Conservation (phyloP, 1,140 invertebrate species). For the Liolophura sinensis region DNA sequence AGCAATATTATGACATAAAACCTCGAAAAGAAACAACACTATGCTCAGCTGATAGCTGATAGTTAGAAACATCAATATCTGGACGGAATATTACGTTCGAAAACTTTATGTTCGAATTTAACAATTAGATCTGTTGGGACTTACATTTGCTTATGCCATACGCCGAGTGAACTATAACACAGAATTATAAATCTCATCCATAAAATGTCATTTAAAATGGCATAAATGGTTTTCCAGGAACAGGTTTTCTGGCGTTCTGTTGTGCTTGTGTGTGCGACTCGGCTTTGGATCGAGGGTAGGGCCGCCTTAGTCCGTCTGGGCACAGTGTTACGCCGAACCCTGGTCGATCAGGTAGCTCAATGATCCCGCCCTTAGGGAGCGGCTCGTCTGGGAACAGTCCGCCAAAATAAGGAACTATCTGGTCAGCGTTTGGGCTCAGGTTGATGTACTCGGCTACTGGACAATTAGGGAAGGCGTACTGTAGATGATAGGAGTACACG, state of each 20-base stretch:
- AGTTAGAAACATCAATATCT: too few relatives aligned
- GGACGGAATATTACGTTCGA: too few relatives aligned
- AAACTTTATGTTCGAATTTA: too few relatives aligned
- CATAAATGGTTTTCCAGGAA: slow-evolving; percentile 32
- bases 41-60: too few relatives aligned
- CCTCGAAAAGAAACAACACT: too few relatives aligned
- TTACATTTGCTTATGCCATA: too few relatives aligned
- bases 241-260: slow-evolving; percentile 31
- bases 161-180: too few relatives aligned
- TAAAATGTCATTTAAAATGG: slow-evolving; percentile 28
- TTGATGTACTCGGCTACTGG: slow-evolving; percentile 51
- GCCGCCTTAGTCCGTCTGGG: slow-evolving; percentile 36
- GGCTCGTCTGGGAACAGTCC: slow-evolving; percentile 50
- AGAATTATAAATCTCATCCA: too few relatives aligned
- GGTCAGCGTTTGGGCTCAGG: slow-evolving; percentile 42
- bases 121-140: too few relatives aligned
- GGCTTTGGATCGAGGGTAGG: slow-evolving; percentile 35
- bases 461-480: slow-evolving; percentile 51
- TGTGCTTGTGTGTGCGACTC: slow-evolving; percentile 38
- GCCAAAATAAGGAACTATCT: slow-evolving; percentile 50
- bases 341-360: slow-evolving; percentile 45
- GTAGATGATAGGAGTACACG: slow-evolving; percentile 52
- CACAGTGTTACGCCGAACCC: slow-evolving; percentile 50
- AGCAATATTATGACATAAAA: too few relatives aligned
- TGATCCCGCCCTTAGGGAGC: slow-evolving; percentile 43